phyloP scores from a whole-genome alignment of 2,888 invertebrate genomes.

The Eupithecia pulchellata region DNA sequence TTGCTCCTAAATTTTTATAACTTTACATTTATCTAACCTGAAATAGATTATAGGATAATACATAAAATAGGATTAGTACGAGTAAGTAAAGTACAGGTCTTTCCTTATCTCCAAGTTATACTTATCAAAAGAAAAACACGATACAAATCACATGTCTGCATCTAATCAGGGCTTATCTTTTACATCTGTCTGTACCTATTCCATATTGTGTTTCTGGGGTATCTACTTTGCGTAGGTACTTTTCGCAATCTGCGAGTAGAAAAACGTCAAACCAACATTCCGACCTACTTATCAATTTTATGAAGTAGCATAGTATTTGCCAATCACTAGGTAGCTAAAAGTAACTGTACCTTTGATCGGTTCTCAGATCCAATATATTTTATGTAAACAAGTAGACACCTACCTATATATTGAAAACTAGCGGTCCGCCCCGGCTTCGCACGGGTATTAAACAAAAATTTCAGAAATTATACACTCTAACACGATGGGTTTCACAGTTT shows the following conservation, averaged over 20 bases:
- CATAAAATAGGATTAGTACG: too few species aligned
- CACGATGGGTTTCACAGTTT: too few species aligned
- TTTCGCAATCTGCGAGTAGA: background rate
- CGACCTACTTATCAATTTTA: background rate
- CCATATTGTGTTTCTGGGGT: background rate
- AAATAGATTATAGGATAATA: too few species aligned
- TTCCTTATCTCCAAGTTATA: background rate
- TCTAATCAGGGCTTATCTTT: background rate
- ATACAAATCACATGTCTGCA: background rate
- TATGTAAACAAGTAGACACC: too few species aligned
- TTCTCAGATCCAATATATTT: background rate
- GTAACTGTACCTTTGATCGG: background rate
- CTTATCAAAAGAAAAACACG: background rate
- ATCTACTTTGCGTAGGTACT: background rate
- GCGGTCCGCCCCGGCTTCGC: too few species aligned
- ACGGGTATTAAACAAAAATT: too few species aligned
- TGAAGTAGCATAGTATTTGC: background rate
- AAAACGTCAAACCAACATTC: background rate
- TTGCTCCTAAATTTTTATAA: background rate
- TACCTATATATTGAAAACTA: too few species aligned
- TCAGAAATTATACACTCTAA: too few species aligned
- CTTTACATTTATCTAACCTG: too few species aligned
- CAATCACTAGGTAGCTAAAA: background rate
- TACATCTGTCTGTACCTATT: background rate
- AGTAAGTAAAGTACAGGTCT: background rate